Conservation (phyloP, 2,888 invertebrate genomes). For the Caenorhabditis doughertyi region DNA sequence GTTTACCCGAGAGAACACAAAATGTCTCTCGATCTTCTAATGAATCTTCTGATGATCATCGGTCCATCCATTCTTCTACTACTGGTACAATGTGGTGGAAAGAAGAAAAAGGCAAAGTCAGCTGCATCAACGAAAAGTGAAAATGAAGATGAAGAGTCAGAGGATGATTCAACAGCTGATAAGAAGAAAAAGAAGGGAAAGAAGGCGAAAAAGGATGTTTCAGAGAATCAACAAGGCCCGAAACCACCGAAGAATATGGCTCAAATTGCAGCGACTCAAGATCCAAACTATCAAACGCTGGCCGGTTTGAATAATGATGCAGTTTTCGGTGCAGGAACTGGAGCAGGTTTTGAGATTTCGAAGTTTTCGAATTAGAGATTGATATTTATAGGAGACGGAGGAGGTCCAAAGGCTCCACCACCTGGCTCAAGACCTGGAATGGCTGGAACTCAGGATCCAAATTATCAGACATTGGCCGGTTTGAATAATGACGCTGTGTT, state of each 20-base stretch:
- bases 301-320: conserved; percentile 43
- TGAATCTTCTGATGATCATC: conserved; percentile 30
- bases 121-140: conserved; percentile 6
- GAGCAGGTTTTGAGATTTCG: too few relatives aligned
- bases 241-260: conserved; percentile 49
- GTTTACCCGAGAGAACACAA: conserved; percentile 10
- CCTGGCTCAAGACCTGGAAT: conserved; percentile 34
- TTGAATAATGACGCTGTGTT: conserved; percentile 30
- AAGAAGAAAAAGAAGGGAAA: conserved; percentile 29
- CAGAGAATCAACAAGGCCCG: conserved; percentile 3
- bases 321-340: conserved; percentile 28
- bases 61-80: conserved; percentile 6
- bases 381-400: too few relatives aligned
- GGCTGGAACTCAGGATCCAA: conserved; percentile 41
- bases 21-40: conserved; percentile 28
- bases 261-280: conserved; percentile 21
- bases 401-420: conserved; percentile 23
- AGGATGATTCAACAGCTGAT: conserved; percentile 5
- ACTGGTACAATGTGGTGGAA: conserved; percentile 6
- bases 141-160: conserved; percentile 16
- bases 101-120: conserved; percentile 20
- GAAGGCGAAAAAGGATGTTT: background rate
- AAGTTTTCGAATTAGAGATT: too few relatives aligned
- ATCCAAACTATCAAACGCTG: conserved; percentile 49
- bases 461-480: conserved; percentile 44